A percentile compares a stretch with the other conserved stretches of the same genome.
Evolutionary conservation across 1,140 invertebrate genomes (phyloP).

Genomic region (Tetranychus urticae): DNA sequence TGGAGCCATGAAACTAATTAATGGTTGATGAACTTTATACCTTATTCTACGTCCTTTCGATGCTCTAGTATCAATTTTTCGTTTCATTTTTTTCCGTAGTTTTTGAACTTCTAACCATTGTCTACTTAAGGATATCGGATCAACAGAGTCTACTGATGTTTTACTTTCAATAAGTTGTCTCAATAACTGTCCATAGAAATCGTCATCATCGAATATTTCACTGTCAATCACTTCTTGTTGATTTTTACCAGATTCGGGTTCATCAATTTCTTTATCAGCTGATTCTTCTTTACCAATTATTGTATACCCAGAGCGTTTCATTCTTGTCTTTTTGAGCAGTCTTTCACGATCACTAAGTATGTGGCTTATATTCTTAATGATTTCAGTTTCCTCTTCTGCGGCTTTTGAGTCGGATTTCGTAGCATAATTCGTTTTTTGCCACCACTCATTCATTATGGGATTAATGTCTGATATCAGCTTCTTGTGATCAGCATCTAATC

Average conservation of each 20-base stretch:
- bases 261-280: slow-evolving; percentile 12
- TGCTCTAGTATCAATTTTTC: slow-evolving; percentile 65
- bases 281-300: slow-evolving; percentile 31
- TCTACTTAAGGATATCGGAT: slow-evolving; percentile 31
- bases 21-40: slow-evolving; percentile 65
- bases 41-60: slow-evolving; percentile 72
- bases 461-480: slow-evolving; percentile 13
- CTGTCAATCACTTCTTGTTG: slow-evolving; percentile 35
- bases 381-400: slow-evolving; percentile 39
- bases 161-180: slow-evolving; percentile 68
- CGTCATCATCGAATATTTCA: slow-evolving; percentile 86
- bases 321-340: slow-evolving; percentile 50
- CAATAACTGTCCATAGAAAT: slow-evolving; percentile 83
- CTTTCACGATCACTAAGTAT: slow-evolving; percentile 48
- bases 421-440: slow-evolving; percentile 46
- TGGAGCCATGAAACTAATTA: slow-evolving; percentile 83
- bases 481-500: neutral
- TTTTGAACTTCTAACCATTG: slow-evolving; percentile 78
- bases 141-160: slow-evolving; percentile 41
- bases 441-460: slow-evolving; percentile 53
- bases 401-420: slow-evolving; percentile 25
- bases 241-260: slow-evolving; percentile 13
- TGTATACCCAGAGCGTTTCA: slow-evolving; percentile 45
- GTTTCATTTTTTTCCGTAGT: slow-evolving; percentile 63
- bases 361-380: slow-evolving; percentile 63